phyloP scores from a whole-genome alignment of 2,888 invertebrate species.

The Parnassius glacialis region DNA sequence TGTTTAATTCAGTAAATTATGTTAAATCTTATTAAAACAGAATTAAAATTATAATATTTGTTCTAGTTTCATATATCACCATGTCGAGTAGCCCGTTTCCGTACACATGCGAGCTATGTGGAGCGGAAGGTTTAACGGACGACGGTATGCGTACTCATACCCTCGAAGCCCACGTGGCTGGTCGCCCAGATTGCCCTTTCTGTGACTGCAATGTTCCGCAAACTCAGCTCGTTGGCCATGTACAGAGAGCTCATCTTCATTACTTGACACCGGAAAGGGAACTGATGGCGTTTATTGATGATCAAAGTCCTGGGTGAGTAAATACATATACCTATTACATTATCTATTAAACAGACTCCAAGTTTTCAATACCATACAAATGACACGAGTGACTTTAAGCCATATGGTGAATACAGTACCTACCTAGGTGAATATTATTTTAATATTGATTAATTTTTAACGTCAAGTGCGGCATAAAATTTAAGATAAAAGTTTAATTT shows the following conservation, averaged over 20 bases:
- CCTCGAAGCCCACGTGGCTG: constrained; percentile 88
- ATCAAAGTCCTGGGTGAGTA: constrained; percentile 80
- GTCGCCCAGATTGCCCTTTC: constrained; percentile 89
- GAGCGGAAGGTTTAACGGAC: constrained; percentile 89
- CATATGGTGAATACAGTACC: too few species aligned
- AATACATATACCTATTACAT: background rate
- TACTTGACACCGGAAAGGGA: constrained; percentile 90
- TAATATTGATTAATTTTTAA: too few species aligned
- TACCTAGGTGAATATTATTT: too few species aligned
- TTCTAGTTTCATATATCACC: constrained; percentile 27
- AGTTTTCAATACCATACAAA: too few species aligned
- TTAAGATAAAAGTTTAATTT: too few species aligned
- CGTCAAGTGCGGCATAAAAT: too few species aligned
- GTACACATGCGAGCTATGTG: constrained; percentile 90
- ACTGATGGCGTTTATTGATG: constrained; percentile 89
- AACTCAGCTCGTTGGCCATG: constrained; percentile 88
- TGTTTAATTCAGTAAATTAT: too few species aligned
- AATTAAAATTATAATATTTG: background rate
- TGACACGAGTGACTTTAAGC: too few species aligned
- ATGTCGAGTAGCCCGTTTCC: constrained; percentile 75
- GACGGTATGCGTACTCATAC: constrained; percentile 90
- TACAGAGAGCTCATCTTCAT: constrained; percentile 91
- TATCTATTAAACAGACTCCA: too few species aligned
- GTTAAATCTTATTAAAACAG: too few species aligned
- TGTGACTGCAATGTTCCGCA: constrained; percentile 89